Conservation (phyloP, 2,888 invertebrate species). For the Pterostichus madidus region DNA sequence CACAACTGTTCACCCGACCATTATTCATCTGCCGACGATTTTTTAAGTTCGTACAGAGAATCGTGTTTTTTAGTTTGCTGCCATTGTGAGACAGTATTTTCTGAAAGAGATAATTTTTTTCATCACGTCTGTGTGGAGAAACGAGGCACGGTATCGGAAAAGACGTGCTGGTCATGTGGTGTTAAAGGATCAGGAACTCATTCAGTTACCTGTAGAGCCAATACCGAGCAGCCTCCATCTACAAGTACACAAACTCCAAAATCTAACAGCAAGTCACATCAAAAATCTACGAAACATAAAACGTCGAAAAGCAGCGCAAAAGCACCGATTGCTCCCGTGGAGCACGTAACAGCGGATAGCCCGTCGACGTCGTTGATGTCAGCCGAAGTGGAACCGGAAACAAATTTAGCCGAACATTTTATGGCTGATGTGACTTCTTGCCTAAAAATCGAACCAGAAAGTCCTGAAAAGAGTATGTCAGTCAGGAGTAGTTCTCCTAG, state of each 20-base stretch:
- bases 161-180: constrained; percentile 60
- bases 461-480: constrained; percentile 4
- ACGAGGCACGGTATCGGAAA: constrained; percentile 58
- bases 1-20: constrained; percentile 87
- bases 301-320: constrained; percentile 32
- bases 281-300: constrained; percentile 48
- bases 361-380: constrained; percentile 47
- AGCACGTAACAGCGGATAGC: constrained; percentile 64
- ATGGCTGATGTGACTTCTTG: constrained; percentile 47
- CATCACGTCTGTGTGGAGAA: constrained; percentile 83
- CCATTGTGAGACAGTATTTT: constrained; percentile 88
- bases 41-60: constrained; percentile 83
- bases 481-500: constrained; percentile 2
- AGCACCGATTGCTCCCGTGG: constrained; percentile 30
- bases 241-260: constrained; percentile 56
- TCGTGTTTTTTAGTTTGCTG: constrained; percentile 90
- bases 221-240: constrained; percentile 52
- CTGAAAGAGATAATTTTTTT: constrained; percentile 87
- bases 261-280: constrained; percentile 58
- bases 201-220: constrained; percentile 47
- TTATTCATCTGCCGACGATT: constrained; percentile 84
- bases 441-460: constrained; percentile 31
- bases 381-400: constrained; percentile 47
- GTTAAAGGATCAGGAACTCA: constrained; percentile 58
- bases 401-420: constrained; percentile 49